A percentile compares a stretch with the other conserved stretches of the same genome.
Evolutionary conservation across 2,888 invertebrate species (phyloP).

Genomic region (Drosophila meridiana): DNA sequence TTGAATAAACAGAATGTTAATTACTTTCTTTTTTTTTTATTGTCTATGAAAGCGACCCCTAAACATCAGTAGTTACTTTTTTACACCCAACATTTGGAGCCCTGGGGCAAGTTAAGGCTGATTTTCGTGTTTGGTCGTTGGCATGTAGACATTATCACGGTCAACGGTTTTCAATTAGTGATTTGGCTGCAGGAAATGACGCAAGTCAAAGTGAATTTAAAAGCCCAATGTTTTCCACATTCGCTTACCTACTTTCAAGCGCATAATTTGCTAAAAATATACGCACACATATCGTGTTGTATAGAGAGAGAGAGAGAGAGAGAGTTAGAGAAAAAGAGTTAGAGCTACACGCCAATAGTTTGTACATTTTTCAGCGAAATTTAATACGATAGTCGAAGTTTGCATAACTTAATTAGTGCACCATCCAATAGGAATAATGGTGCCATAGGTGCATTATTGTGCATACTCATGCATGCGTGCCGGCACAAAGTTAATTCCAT

Average conservation of each 20-base stretch:
- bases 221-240: slow-evolving; percentile 4
- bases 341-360: background rate
- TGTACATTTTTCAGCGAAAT: slow-evolving; percentile 12
- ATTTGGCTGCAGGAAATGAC: slow-evolving; percentile 59
- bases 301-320: background rate
- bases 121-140: slow-evolving; percentile 17
- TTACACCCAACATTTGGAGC: slow-evolving; percentile 4
- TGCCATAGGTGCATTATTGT: background rate
- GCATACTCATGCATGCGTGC: background rate
- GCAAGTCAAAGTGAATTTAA: slow-evolving; percentile 63
- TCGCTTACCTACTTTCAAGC: slow-evolving; percentile 25
- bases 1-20: slow-evolving; percentile 13
- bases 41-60: slow-evolving; percentile 1
- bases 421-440: background rate
- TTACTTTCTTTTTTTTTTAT: slow-evolving; percentile 14
- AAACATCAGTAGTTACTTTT: slow-evolving; percentile 12
- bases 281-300: background rate
- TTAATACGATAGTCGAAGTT: slow-evolving; percentile 25
- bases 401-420: slow-evolving; percentile 25
- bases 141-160: slow-evolving; percentile 63
- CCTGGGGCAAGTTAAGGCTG: background rate
- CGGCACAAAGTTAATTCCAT: background rate
- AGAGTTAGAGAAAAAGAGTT: background rate
- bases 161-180: slow-evolving; percentile 71
- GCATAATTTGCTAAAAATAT: slow-evolving; percentile 30